Conservation (phyloP, 2,113 vertebrate species). For the Romanogobio albipinnatus region DNA sequence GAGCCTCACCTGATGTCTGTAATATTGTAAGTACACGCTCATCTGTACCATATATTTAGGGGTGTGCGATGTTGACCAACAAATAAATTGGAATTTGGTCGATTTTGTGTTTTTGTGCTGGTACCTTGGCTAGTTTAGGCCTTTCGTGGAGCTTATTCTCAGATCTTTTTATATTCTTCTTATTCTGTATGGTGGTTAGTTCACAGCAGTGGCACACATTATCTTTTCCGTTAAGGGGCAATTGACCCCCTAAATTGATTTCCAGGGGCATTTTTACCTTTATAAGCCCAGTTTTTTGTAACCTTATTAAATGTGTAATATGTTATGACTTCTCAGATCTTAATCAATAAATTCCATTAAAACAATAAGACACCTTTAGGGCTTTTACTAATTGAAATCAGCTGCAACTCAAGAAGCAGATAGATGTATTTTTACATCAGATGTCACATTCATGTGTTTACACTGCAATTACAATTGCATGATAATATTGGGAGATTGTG, state of each 20-base stretch:
- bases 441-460: too few species aligned
- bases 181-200: neutral
- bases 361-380: neutral
- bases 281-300: too few species aligned
- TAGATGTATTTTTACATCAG: too few species aligned
- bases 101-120: neutral
- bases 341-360: neutral
- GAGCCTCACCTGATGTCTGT: conserved; percentile 95
- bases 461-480: too few species aligned
- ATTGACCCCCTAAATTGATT: neutral
- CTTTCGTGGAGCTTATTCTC: neutral
- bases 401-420: neutral
- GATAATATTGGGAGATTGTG: too few species aligned
- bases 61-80: neutral
- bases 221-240: neutral
- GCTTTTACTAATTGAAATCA: neutral
- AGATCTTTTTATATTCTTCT: neutral
- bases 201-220: neutral
- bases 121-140: neutral
- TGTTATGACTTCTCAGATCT: neutral
- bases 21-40: conserved; percentile 92
- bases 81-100: neutral
- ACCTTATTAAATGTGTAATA: neutral
- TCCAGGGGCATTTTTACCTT: too few species aligned
- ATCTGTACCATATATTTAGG: neutral